Conservation (phyloP, 2,113 vertebrate species). For the Macrotis lagotis region DNA sequence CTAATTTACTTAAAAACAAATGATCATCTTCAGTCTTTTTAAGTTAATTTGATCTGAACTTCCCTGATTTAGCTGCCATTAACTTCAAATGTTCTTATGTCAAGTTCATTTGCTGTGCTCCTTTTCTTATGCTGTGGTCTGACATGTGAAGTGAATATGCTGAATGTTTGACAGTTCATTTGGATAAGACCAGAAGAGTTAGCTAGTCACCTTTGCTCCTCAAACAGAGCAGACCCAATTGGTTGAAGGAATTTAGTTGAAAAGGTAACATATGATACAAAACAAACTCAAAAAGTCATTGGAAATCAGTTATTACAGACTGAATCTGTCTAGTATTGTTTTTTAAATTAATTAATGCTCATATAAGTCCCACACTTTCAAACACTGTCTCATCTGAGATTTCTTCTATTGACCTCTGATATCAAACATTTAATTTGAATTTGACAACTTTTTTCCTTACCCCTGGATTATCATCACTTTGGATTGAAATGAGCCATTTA, state of each 20-base stretch:
- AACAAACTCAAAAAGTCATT: neutral
- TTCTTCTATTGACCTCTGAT: neutral
- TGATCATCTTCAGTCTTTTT: slow-evolving; percentile 21
- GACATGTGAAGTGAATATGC: neutral
- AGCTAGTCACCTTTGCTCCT: neutral
- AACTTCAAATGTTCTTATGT: neutral
- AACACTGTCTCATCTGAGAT: neutral
- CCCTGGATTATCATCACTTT: neutral
- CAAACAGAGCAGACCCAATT: slow-evolving; percentile 25
- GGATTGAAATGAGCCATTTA: neutral
- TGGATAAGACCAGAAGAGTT: neutral
- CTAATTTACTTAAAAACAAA: neutral
- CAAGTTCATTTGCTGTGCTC: neutral
- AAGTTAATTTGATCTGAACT: neutral
- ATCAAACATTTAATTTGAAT: neutral
- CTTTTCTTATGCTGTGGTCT: neutral
- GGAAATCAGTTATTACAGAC: neutral
- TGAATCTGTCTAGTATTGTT: neutral
- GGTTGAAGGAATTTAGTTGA: neutral
- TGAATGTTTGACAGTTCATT: neutral
- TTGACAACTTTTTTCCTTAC: neutral
- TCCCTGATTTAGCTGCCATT: neutral
- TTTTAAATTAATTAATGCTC: neutral
- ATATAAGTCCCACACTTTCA: neutral
- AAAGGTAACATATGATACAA: neutral